A percentile compares a stretch with the other conserved stretches of the same genome.
These are phyloP conservation scores for Artibeus jamaicensis DNA, from an alignment of 2,797 vertebrate species.

Conservation along the genomic window DNA sequence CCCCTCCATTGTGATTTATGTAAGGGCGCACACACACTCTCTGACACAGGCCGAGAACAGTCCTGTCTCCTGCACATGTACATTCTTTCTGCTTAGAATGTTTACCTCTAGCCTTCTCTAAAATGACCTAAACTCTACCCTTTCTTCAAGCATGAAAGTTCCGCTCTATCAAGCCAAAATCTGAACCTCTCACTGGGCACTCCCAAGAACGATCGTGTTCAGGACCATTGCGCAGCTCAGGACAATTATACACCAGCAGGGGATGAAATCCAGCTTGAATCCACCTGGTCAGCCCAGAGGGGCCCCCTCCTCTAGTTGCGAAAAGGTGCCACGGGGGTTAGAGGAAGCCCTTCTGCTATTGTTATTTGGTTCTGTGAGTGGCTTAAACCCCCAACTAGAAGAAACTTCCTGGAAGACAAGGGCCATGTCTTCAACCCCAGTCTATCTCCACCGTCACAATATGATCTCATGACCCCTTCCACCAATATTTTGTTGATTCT, in stretches of 20 bases:
- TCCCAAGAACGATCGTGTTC: background rate
- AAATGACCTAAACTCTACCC: background rate
- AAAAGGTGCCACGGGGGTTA: background rate
- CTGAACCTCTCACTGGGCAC: background rate
- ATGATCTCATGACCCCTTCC: background rate
- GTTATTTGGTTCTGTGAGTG: background rate
- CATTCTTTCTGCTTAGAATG: background rate
- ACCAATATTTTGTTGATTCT: background rate
- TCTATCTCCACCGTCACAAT: background rate
- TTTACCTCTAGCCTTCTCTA: background rate
- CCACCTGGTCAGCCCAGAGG: background rate
- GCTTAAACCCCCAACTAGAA: background rate
- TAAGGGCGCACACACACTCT: background rate
- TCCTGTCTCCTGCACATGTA: background rate
- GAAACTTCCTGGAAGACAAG: background rate
- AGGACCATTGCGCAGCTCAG: background rate
- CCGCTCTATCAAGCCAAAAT: background rate
- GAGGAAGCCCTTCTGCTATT: background rate
- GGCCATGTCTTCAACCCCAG: background rate
- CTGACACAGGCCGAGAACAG: background rate
- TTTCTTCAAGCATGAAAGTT: background rate
- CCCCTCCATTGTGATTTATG: background rate
- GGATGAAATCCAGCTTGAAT: background rate
- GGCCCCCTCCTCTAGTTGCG: background rate
- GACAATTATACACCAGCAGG: background rate